phyloP scores from a whole-genome alignment of 2,888 invertebrate genomes.

The Tolmerus cingulatus region DNA sequence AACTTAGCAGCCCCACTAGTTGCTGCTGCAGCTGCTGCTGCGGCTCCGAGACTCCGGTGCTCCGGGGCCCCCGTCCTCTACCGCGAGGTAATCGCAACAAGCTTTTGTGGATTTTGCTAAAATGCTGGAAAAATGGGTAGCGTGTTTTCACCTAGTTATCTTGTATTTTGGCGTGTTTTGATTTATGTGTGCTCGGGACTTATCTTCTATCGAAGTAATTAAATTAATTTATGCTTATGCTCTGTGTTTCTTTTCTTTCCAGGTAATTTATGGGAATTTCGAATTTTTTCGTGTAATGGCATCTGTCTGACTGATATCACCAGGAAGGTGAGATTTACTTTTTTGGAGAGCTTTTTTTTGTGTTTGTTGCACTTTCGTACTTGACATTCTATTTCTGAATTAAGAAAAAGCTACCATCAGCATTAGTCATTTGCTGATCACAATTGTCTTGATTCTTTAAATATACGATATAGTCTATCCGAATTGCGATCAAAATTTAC shows the following conservation, averaged over 20 bases:
- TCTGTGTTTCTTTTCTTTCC: conserved; percentile 28
- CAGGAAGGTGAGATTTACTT: not conserved
- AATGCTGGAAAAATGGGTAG: conserved; percentile 33
- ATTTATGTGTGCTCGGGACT: conserved; percentile 4
- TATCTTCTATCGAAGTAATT: conserved; percentile 28
- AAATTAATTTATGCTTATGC: conserved; percentile 31
- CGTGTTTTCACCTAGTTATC: conserved; percentile 35
- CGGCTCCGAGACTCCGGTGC: not conserved
- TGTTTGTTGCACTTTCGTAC: not conserved
- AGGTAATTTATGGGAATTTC: conserved; percentile 36
- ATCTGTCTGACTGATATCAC: not conserved
- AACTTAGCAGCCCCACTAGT: not conserved
- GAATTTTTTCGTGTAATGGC: not conserved
- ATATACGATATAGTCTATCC: too few species aligned
- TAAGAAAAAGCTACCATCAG: not conserved
- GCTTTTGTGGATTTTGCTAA: conserved; percentile 30
- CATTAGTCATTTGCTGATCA: too few species aligned
- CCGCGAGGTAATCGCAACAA: not conserved
- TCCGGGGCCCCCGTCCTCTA: not conserved
- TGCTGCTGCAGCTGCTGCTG: not conserved
- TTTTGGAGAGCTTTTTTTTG: not conserved
- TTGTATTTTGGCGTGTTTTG: conserved; percentile 23
- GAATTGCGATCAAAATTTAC: too few species aligned
- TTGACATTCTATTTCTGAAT: not conserved
- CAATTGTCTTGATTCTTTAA: too few species aligned